Conservation (phyloP, 1,140 invertebrate species). For the Hyles euphorbiae region DNA sequence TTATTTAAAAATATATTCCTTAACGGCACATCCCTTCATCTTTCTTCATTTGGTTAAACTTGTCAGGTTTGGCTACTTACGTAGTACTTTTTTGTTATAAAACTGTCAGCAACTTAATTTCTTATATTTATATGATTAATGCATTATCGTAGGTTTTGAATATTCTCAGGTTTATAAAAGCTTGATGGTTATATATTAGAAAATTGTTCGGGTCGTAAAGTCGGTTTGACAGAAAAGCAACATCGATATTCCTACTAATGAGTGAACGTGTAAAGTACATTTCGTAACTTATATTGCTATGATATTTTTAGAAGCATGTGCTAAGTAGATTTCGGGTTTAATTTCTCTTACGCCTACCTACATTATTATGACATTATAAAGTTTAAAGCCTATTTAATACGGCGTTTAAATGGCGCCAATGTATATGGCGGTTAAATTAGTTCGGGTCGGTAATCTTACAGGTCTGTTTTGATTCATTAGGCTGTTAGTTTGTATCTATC, state of each 20-base stretch:
- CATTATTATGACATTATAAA: constrained; percentile 6
- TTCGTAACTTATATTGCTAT: too few relatives aligned
- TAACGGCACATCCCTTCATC: too few relatives aligned
- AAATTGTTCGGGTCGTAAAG: too few relatives aligned
- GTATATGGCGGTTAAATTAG: constrained; percentile 9
- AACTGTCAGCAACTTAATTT: too few relatives aligned
- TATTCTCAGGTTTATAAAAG: too few relatives aligned
- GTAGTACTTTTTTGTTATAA: too few relatives aligned
- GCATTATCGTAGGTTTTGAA: too few relatives aligned
- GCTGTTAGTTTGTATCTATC: neutral
- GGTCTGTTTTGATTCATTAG: constrained; percentile 1
- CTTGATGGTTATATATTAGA: too few relatives aligned
- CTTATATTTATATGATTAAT: too few relatives aligned
- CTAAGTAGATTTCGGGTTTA: constrained; percentile 4
- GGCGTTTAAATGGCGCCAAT: constrained; percentile 3
- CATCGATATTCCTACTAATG: neutral
- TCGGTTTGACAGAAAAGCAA: neutral
- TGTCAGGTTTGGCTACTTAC: too few relatives aligned
- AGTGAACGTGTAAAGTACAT: neutral
- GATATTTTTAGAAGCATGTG: neutral
- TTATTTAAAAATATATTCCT: too few relatives aligned
- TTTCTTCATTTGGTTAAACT: too few relatives aligned
- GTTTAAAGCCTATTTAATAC: constrained; percentile 1
- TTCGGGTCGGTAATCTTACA: constrained; percentile 1
- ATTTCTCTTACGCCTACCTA: constrained; percentile 4